These are phyloP conservation scores for Leptonema lineaticorne DNA, from an alignment of 1,140 invertebrate genomes.

Conservation along the genomic window DNA sequence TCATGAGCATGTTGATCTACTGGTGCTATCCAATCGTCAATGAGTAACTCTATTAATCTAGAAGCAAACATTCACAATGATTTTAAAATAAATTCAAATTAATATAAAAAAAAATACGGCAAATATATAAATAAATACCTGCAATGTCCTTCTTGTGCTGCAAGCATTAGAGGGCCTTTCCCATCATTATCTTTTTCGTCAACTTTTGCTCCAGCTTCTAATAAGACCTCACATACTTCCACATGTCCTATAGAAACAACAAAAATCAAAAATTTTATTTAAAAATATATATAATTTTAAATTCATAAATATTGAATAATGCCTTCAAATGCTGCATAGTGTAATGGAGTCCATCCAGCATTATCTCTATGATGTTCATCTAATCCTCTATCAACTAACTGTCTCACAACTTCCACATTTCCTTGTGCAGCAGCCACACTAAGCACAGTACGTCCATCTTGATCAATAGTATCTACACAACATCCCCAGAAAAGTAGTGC, in stretches of 20 bases:
- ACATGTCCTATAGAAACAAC: slow-evolving; percentile 62
- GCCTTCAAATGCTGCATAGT: slow-evolving; percentile 92
- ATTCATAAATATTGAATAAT: background rate
- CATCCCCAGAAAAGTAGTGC: slow-evolving; percentile 55
- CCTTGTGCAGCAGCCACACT: slow-evolving; percentile 86
- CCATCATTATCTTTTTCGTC: slow-evolving; percentile 94
- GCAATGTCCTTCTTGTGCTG: slow-evolving; percentile 85
- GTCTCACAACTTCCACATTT: slow-evolving; percentile 79
- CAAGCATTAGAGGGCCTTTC: slow-evolving; percentile 85
- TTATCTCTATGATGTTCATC: slow-evolving; percentile 91
- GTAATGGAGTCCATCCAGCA: slow-evolving; percentile 91
- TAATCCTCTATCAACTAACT: slow-evolving; percentile 83
- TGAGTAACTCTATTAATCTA: slow-evolving; percentile 65
- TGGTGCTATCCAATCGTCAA: slow-evolving; percentile 74
- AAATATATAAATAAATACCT: slow-evolving; percentile 40
- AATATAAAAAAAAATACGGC: too few relatives aligned
- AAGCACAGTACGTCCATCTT: slow-evolving; percentile 84
- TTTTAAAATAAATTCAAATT: background rate
- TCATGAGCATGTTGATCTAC: slow-evolving; percentile 91
- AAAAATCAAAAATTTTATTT: background rate
- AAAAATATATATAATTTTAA: background rate
- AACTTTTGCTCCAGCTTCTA: slow-evolving; percentile 89
- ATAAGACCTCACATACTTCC: slow-evolving; percentile 81
- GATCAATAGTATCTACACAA: slow-evolving; percentile 56
- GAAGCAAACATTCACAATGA: background rate